Percentiles rank a stretch among this genome's conserved stretches.
Evolutionary conservation across 2,113 vertebrate species (phyloP).

Genomic region (Cisticola juncidis): DNA sequence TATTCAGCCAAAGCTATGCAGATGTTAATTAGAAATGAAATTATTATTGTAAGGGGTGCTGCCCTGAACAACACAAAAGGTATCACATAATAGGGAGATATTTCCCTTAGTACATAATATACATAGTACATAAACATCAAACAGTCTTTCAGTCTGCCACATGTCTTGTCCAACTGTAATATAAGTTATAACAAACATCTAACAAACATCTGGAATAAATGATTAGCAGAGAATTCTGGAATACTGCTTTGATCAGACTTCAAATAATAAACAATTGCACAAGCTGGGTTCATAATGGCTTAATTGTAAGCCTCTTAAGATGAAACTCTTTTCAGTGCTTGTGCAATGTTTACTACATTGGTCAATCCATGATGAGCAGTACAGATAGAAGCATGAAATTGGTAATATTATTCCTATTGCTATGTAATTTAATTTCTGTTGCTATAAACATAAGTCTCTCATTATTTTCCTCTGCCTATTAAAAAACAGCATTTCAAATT

Average conservation of each 20-base stretch:
- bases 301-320: neutral
- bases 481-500: neutral
- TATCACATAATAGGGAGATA: neutral
- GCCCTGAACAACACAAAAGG: neutral
- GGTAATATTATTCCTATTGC: neutral
- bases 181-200: neutral
- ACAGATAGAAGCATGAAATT: neutral
- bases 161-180: neutral
- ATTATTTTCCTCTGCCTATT: neutral
- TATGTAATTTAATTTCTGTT: neutral
- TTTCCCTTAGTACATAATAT: neutral
- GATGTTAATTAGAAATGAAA: neutral
- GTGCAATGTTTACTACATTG: neutral
- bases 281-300: neutral
- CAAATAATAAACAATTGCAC: neutral
- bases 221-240: neutral
- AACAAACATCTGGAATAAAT: neutral
- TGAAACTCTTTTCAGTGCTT: neutral
- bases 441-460: neutral
- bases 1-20: neutral
- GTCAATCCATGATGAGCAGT: neutral
- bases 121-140: neutral
- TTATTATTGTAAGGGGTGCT: neutral
- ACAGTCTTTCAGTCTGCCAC: neutral
- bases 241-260: neutral